phyloP scores from a whole-genome alignment of 2,888 invertebrate species.

The Sceliomorpha sp. region DNA sequence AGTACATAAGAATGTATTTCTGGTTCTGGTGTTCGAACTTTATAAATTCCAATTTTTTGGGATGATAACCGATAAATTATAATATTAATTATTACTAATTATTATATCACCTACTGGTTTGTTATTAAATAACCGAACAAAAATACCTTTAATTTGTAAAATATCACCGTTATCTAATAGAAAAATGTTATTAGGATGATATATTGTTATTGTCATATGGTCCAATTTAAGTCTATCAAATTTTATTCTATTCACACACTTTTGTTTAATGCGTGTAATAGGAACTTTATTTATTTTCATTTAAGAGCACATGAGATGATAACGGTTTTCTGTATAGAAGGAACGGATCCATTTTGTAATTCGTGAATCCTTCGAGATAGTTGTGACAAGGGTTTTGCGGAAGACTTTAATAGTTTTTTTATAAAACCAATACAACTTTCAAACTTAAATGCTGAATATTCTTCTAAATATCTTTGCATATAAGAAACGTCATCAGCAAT shows the following conservation, averaged over 20 bases:
- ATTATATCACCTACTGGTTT: no score
- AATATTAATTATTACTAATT: no score
- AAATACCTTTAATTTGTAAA: conserved; percentile 21
- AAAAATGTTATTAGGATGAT: conserved; percentile 26
- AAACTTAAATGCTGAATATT: conserved; percentile 30
- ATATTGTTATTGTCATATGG: conserved; percentile 15
- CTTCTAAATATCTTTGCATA: conserved; percentile 27
- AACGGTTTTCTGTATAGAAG: conserved; percentile 7
- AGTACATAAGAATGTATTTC: no score
- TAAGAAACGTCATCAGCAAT: conserved; percentile 37
- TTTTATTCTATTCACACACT: conserved; percentile 7
- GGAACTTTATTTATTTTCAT: background rate
- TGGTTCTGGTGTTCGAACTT: no score
- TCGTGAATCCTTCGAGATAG: conserved; percentile 17
- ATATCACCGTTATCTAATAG: conserved; percentile 16
- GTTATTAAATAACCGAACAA: no score
- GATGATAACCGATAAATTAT: no score
- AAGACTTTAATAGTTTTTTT: conserved; percentile 23
- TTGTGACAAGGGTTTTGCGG: conserved; percentile 19
- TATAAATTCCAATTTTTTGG: no score
- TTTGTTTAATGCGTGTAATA: conserved; percentile 12
- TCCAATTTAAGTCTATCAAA: conserved; percentile 13
- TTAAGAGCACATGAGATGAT: conserved; percentile 9
- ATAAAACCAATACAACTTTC: conserved; percentile 27
- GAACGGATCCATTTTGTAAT: conserved; percentile 10